These are phyloP conservation scores for Sericinus montela DNA, from an alignment of 2,888 invertebrate species.

Conservation along the genomic window DNA sequence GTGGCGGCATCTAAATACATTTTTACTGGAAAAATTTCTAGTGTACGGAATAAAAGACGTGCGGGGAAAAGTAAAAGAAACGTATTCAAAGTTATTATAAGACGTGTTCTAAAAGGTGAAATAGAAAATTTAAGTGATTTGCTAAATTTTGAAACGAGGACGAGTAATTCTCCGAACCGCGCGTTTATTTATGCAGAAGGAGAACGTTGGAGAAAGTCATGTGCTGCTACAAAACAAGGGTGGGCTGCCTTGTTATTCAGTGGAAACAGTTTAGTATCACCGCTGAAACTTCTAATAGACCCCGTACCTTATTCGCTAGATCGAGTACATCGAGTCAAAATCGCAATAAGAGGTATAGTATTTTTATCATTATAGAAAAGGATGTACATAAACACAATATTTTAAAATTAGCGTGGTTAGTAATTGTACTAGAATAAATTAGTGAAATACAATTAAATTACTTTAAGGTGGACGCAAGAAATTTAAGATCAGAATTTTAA, in stretches of 20 bases:
- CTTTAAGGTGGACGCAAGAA: too few relatives aligned
- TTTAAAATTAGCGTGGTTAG: too few relatives aligned
- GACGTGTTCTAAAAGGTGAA: conserved; percentile 69
- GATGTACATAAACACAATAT: too few relatives aligned
- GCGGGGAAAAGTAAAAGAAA: conserved; percentile 47
- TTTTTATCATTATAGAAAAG: too few relatives aligned
- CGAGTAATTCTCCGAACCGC: conserved; percentile 60
- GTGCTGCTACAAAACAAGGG: conserved; percentile 35
- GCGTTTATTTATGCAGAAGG: conserved; percentile 63
- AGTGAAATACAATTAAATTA: too few relatives aligned
- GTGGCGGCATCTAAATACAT: conserved; percentile 65
- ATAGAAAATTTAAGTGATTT: conserved; percentile 62
- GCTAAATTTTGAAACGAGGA: conserved; percentile 65
- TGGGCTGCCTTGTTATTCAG: conserved; percentile 62
- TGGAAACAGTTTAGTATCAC: conserved; percentile 43
- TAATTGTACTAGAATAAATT: too few relatives aligned
- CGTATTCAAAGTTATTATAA: conserved; percentile 69
- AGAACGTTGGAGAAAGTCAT: conserved; percentile 43
- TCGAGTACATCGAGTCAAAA: conserved; percentile 63
- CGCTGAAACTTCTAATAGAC: conserved; percentile 58
- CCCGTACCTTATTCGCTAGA: conserved; percentile 67
- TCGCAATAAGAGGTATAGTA: conserved; percentile 65
- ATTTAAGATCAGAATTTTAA: too few relatives aligned
- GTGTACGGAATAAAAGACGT: conserved; percentile 49
- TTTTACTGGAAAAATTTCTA: conserved; percentile 74